Evolutionary conservation across 2,113 vertebrate species (phyloP).

Genomic region (Sporophila hypoxantha): DNA sequence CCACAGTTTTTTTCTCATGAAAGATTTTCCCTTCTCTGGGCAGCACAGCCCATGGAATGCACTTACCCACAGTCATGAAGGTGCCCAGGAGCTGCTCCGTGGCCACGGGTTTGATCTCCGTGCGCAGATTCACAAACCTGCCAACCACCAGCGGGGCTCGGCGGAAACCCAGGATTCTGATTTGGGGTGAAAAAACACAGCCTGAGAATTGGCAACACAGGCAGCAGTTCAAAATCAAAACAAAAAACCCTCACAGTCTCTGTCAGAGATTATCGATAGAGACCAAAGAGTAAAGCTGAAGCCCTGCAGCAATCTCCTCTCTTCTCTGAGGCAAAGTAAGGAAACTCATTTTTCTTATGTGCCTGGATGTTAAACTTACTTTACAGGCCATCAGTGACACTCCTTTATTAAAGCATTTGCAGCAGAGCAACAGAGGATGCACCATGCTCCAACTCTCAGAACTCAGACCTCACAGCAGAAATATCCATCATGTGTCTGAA

Average conservation of each 20-base stretch:
- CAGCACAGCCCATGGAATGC: not conserved
- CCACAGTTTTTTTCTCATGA: not conserved
- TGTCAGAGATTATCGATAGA: not conserved
- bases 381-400: not conserved
- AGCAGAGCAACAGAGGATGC: not conserved
- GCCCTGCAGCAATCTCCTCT: not conserved
- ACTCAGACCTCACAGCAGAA: not conserved
- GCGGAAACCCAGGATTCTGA: constrained; percentile 92
- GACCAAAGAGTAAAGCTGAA: not conserved
- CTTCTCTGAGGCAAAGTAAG: not conserved
- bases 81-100: constrained; percentile 94
- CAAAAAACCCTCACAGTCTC: not conserved
- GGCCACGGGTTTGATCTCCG: constrained; percentile 92
- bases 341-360: not conserved
- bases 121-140: constrained; percentile 88
- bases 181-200: not conserved
- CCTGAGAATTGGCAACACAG: not conserved
- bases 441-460: not conserved
- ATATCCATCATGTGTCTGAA: not conserved
- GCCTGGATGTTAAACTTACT: not conserved
- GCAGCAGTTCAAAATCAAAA: not conserved
- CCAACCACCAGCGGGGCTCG: constrained; percentile 93
- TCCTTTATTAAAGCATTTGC: not conserved
- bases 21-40: not conserved
- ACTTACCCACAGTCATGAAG: constrained; percentile 88